Base-by-base conservation (phyloP, 2,888 invertebrate species). In the Eupithecia subfuscata region DNA sequence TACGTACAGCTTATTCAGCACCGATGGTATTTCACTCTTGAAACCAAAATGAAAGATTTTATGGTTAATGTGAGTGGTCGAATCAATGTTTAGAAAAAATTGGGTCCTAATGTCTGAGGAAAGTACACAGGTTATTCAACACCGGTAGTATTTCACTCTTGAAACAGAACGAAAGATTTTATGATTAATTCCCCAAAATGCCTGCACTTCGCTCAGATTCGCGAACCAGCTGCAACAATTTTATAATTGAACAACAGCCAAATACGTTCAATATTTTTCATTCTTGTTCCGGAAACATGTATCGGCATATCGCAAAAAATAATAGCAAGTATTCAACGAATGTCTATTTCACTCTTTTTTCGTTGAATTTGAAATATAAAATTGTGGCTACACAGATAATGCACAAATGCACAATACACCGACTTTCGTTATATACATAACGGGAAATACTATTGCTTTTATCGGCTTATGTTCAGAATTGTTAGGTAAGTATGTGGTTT, bases 161-260 rank as follows among this genome's bases (percentile, higher is more conserved):
- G 0, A 56, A 8, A 22, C 11, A 22, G 22, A 56, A 56, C 16
- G 4, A 56, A 56, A 11, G 2, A 22, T 56, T 56, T 9, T 11
- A 56, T 22, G 52, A 9, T 56, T 22, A 56, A n/a, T n/a, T n/a
- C n/a, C 56, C 22, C 22, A 22, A 56, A 56, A 56, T 56, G 22
- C 56, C 22, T 22, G 22, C 56, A 56, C n/a, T 25, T 60, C 56
- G 22, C 37, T 37, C 74, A 73, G 71, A 74, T 78, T 79, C 45
- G 70, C 71, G 73, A 79, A 79, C 73, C 74, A 78, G 68, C 77
- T 73, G 77, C 74, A 81, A 78, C 71, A 76, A 76, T 78, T 71
- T 77, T 77, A 73, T 79, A 78, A 81, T 79, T 79, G 78, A 79
- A 81, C 76, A 69, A 74, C 56, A 79, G 75, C 73, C 71, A 79